Conservation (phyloP, 2,113 vertebrate species). For the Pseudopipra pipra region DNA sequence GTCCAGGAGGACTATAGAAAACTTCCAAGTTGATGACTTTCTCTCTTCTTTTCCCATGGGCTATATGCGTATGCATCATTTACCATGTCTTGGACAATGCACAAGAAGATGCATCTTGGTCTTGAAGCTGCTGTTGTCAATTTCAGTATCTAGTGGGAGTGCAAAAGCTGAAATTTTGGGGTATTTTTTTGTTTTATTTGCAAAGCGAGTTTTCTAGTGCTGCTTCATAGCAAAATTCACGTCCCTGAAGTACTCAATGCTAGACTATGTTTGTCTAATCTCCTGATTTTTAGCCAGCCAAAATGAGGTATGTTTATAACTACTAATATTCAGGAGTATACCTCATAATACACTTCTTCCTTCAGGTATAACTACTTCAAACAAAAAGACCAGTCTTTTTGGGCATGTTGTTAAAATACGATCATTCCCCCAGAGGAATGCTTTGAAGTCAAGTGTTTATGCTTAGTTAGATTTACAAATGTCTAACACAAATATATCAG, state of each 20-base stretch:
- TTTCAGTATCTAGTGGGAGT: background rate
- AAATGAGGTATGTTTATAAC: background rate
- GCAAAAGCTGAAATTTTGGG: background rate
- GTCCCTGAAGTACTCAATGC: background rate
- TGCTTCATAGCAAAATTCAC: background rate
- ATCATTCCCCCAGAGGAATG: slow-evolving; percentile 25
- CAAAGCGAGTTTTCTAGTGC: background rate
- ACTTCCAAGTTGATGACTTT: background rate
- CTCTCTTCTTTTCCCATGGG: background rate
- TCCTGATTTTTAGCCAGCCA: background rate
- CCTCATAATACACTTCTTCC: background rate
- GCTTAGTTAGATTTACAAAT: slow-evolving; percentile 38
- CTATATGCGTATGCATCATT: background rate
- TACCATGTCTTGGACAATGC: background rate
- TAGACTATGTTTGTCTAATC: background rate
- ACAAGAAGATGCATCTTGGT: background rate
- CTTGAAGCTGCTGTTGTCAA: background rate
- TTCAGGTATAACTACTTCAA: background rate
- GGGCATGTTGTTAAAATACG: background rate
- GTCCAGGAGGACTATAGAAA: background rate
- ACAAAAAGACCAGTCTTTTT: background rate
- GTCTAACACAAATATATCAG: slow-evolving; percentile 55
- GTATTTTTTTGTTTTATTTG: background rate
- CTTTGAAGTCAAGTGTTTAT: slow-evolving; percentile 65
- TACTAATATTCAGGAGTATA: background rate